Conservation (phyloP, 2,797 vertebrate species). For the Tachyglossus aculeatus region DNA sequence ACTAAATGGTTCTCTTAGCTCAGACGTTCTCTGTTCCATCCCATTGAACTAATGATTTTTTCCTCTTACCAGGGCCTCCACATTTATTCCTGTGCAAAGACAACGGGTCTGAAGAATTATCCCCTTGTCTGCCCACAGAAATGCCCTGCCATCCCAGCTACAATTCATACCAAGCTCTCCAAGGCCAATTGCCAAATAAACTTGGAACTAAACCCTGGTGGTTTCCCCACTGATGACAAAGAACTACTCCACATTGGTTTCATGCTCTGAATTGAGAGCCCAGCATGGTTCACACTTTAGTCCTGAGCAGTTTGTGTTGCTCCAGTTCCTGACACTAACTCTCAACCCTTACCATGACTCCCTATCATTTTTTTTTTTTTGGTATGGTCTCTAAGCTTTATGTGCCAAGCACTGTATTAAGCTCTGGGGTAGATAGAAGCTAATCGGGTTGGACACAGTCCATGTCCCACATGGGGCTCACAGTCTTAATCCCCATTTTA, state of each 20-base stretch:
- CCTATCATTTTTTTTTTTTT: no score
- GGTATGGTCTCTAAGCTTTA: no score
- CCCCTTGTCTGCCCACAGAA: constrained; percentile 43
- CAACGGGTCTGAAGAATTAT: constrained; percentile 40
- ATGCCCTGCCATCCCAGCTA: constrained; percentile 33
- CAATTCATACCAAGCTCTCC: constrained; percentile 34
- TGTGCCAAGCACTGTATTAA: no score
- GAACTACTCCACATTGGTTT: not conserved
- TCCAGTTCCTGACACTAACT: no score
- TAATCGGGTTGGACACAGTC: no score
- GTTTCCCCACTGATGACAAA: constrained; percentile 15
- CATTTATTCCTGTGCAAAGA: constrained; percentile 38
- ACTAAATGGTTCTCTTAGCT: no score
- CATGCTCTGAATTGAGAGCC: not conserved
- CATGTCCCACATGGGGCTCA: no score
- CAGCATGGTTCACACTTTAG: not conserved
- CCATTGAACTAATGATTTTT: constrained; percentile 28
- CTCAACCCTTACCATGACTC: no score
- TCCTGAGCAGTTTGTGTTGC: not conserved
- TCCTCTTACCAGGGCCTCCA: not conserved
- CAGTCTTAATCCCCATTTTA: no score
- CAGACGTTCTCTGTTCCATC: no score
- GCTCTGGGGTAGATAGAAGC: no score
- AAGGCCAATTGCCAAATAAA: constrained; percentile 32
- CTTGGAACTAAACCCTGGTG: not conserved